Evolutionary conservation across 2,888 invertebrate genomes (phyloP), one percentile per base, ranked within the genome.

Genomic region (Nomada hirtipes): DNA sequence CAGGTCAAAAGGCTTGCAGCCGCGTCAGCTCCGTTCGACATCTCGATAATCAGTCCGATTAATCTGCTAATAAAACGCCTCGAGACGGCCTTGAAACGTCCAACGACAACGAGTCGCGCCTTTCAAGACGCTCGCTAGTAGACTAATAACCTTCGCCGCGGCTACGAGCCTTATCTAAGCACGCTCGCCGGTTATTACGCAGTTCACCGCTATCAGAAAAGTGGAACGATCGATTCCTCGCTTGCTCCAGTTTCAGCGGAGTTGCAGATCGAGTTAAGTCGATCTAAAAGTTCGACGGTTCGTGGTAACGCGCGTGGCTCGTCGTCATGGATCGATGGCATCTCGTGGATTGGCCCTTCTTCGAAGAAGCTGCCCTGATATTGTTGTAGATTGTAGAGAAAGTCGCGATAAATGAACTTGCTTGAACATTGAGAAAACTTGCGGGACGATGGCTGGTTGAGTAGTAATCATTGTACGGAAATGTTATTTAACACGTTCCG

Each of bases 201-300:
- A 82, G 79, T 74, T 82, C 75, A 44, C 83, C 77, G 79, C 76
- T 83, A 77, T 83, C 81, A 64, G 77, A 83, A 88, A 88, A 85
- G 83, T 88, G 53, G 85, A 84, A 67, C 88, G 83, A 88, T 88
- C 86, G 88, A 88, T 88, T 80, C 74, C 52, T 76, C 78, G 74
- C 79, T 83, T 80, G 86, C 75, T 81, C 87, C 70, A 87, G 86
- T 87, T 87, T 75, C 67, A 47, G 15, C 52, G 10, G n/a, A 82
- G 63, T 85, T 81, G 64, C 69, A 50, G 61, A 60, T 80, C 83
- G 79, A 85, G 80, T 78, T 82, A 73, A 61, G 60, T 74, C 74
- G 75, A 82, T 79, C 69, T 74, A 63, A 85, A 85, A 80, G 42
- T 83, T 79, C 18, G 47, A 60, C 69, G 64, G 61, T 52, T 65